Percentiles rank a stretch among this genome's conserved stretches.
Evolutionary conservation across 2,797 vertebrate species (phyloP).

Genomic region (Cyprinodon diabolis): DNA sequence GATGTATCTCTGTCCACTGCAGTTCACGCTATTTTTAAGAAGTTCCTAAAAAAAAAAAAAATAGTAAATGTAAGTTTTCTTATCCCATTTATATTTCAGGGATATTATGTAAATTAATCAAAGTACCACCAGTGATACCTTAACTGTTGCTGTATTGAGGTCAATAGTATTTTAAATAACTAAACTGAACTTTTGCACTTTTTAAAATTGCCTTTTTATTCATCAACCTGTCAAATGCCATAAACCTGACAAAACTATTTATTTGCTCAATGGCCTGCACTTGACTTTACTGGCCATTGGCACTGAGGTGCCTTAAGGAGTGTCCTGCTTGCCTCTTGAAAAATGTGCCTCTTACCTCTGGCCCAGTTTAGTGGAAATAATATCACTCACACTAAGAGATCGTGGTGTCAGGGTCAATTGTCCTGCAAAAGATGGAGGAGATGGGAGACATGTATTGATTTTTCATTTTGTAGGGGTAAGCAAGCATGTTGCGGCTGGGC

Average conservation of each 20-base stretch:
- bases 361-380: constrained; percentile 80
- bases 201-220: constrained; percentile 27
- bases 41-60: neutral
- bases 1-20: too few species aligned
- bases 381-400: constrained; percentile 75
- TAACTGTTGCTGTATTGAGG: neutral
- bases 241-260: constrained; percentile 55
- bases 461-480: constrained; percentile 81
- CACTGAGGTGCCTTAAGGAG: constrained; percentile 63
- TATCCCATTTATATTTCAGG: neutral
- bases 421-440: constrained; percentile 75
- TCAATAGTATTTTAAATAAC: neutral
- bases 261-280: constrained; percentile 61
- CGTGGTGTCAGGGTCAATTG: constrained; percentile 80
- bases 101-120: neutral
- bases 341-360: constrained; percentile 76
- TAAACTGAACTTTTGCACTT: constrained; percentile 5
- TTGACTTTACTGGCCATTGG: constrained; percentile 76
- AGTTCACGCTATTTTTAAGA: neutral
- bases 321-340: constrained; percentile 59
- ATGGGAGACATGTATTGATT: constrained; percentile 79
- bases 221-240: constrained; percentile 40
- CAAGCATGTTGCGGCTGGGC: constrained; percentile 76
- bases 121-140: neutral
- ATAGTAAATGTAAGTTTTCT: neutral